phyloP scores from a whole-genome alignment of 2,113 vertebrate species.

The Emberiza fucata region DNA sequence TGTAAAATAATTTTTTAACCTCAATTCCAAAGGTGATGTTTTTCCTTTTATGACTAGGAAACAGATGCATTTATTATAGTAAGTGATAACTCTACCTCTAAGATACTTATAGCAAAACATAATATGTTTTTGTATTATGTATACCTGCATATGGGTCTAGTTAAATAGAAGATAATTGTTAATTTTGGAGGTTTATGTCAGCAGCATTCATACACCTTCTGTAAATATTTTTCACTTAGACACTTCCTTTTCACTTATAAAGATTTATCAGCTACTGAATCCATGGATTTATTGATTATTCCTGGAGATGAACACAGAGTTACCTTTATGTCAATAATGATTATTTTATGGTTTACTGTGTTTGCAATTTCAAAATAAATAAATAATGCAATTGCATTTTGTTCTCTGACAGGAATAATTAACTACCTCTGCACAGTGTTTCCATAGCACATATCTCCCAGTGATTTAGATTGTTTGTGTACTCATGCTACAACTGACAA shows the following conservation, averaged over 20 bases:
- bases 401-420: conserved; percentile 21
- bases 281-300: background rate
- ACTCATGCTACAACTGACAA: conserved; percentile 16
- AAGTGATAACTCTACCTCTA: background rate
- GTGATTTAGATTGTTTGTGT: conserved; percentile 46
- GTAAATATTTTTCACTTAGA: background rate
- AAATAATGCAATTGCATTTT: conserved; percentile 5
- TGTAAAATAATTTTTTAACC: background rate
- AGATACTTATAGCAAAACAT: background rate
- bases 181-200: background rate
- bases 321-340: background rate
- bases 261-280: background rate
- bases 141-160: background rate
- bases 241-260: background rate
- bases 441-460: background rate
- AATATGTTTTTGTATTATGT: background rate
- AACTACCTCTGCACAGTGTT: background rate
- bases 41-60: background rate
- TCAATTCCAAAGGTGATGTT: background rate
- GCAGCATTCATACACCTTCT: background rate
- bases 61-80: background rate
- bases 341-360: conserved; percentile 21
- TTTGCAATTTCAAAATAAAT: conserved; percentile 54
- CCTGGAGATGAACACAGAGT: background rate
- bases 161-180: background rate